Percentiles rank a stretch among this genome's conserved stretches.
These are phyloP conservation scores for Xylophagus ater DNA, from an alignment of 2,888 invertebrate genomes.

Conservation along the genomic window DNA sequence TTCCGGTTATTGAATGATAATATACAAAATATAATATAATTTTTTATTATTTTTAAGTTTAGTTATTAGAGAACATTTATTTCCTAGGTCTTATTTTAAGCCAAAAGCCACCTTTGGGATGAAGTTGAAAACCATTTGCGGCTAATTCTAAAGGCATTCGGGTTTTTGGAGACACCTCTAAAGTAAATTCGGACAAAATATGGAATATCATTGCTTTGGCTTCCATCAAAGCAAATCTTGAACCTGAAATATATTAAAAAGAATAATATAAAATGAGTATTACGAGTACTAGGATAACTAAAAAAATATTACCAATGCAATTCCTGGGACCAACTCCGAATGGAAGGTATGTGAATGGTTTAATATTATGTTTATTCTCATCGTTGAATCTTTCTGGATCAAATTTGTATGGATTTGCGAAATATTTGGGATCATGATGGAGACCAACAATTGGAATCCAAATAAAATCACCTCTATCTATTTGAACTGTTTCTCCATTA, in stretches of 20 bases:
- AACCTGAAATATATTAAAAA: too few relatives aligned
- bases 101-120: neutral
- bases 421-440: conserved; percentile 43
- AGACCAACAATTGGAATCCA: too few relatives aligned
- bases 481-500: too few relatives aligned
- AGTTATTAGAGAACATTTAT: too few relatives aligned
- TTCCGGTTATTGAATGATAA: too few relatives aligned
- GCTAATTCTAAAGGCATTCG: neutral
- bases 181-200: neutral
- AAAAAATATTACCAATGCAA: too few relatives aligned
- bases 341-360: conserved; percentile 41
- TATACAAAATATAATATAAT: too few relatives aligned
- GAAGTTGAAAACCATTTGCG: neutral
- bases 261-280: too few relatives aligned
- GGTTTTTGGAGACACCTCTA: neutral
- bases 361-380: conserved; percentile 43
- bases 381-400: conserved; percentile 49
- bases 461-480: too few relatives aligned
- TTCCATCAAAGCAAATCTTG: neutral
- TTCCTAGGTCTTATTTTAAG: too few relatives aligned
- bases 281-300: too few relatives aligned
- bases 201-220: neutral
- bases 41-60: too few relatives aligned
- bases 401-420: conserved; percentile 45
- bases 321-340: conserved; percentile 50